Conservation (phyloP, 2,797 vertebrate species). For the Premnoplex brunnescens region DNA sequence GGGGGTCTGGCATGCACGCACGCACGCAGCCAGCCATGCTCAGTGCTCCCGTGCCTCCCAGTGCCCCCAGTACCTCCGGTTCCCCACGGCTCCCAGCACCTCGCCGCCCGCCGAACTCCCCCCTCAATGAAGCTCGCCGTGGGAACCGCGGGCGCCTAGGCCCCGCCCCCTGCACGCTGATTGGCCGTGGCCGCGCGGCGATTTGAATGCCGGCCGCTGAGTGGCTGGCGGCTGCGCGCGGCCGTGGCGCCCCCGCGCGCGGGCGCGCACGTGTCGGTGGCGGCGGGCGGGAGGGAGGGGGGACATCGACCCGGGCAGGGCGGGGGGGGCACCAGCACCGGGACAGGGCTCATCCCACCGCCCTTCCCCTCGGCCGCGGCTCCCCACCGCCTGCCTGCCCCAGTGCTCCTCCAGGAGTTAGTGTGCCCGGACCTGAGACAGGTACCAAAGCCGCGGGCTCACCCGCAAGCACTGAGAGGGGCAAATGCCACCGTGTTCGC, state of each 20-base stretch:
- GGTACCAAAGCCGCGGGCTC: not conserved
- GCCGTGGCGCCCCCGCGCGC: not conserved
- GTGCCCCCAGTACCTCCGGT: not conserved
- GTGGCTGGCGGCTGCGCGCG: not conserved
- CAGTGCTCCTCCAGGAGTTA: accelerated
- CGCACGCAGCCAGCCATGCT: not conserved
- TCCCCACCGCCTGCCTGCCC: not conserved
- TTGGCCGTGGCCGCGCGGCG: not conserved
- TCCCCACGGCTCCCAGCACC: not conserved
- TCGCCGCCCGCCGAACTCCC: conserved; percentile 13
- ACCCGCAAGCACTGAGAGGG: not conserved
- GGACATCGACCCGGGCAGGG: not conserved
- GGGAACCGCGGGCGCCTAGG: not conserved
- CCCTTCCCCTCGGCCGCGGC: not conserved
- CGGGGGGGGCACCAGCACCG: not conserved
- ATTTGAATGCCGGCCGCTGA: conserved; percentile 17
- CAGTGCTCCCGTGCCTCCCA: not conserved
- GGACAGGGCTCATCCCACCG: too few relatives aligned
- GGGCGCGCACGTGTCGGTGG: not conserved
- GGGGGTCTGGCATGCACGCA: not conserved
- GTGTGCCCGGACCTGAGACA: not conserved
- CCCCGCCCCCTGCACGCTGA: not conserved
- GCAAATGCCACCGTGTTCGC: accelerated
- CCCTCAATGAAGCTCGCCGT: not conserved
- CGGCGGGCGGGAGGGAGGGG: not conserved